Evolutionary conservation across 2,797 vertebrate species (phyloP).

Genomic region (Cyprinella venusta): DNA sequence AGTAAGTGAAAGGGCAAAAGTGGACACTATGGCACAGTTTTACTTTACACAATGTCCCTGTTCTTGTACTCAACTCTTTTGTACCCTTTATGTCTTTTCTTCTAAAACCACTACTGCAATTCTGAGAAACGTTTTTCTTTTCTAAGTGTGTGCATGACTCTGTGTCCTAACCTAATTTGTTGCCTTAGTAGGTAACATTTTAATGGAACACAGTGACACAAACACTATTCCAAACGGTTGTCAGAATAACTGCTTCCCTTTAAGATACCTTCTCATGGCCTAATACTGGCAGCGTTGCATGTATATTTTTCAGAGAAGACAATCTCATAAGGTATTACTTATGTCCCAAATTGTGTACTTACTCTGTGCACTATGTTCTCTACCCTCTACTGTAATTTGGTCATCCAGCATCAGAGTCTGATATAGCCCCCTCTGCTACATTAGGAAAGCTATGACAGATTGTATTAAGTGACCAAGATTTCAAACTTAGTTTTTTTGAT

Average conservation of each 20-base stretch:
- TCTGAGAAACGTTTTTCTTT: slow-evolving; percentile 16
- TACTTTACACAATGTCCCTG: slow-evolving; percentile 27
- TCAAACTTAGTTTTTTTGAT: not conserved
- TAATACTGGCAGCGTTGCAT: not conserved
- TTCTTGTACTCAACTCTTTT: slow-evolving; percentile 16
- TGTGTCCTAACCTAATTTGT: slow-evolving; percentile 3
- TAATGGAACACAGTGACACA: not conserved
- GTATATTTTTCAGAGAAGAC: not conserved
- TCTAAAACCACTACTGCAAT: slow-evolving; percentile 1
- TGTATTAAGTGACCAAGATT: not conserved
- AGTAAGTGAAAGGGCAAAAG: slow-evolving; percentile 63
- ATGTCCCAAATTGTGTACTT: not conserved
- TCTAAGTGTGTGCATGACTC: not conserved
- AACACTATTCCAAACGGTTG: not conserved
- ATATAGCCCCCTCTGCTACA: not conserved
- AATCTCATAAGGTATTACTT: not conserved
- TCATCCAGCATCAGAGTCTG: not conserved
- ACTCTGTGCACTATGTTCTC: not conserved
- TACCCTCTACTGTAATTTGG: not conserved
- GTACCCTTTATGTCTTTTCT: slow-evolving; percentile 14
- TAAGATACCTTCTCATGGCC: not conserved
- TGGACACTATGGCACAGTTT: slow-evolving; percentile 43
- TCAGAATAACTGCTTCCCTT: not conserved
- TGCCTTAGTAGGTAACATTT: not conserved
- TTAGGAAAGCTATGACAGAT: not conserved